Conservation (phyloP, 2,888 invertebrate genomes). For the Smittia aterrima region DNA sequence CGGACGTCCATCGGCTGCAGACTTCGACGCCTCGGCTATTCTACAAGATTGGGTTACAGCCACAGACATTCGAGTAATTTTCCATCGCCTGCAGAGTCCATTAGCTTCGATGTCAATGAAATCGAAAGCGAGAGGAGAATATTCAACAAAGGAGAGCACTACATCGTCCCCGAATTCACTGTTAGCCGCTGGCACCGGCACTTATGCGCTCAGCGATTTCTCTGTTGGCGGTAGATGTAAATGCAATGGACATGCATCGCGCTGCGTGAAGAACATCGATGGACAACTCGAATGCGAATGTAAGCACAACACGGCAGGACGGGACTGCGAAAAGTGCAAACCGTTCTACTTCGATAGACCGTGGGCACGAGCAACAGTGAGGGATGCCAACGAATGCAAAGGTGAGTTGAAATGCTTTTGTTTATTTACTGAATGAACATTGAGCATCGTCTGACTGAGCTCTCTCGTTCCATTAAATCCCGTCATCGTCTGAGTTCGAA, state of each 20-base stretch:
- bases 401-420: slow-evolving; percentile 63
- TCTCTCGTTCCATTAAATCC: neutral
- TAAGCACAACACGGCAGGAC: slow-evolving; percentile 96
- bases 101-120: slow-evolving; percentile 45
- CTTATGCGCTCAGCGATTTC: slow-evolving; percentile 95
- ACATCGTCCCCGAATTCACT: slow-evolving; percentile 47
- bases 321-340: slow-evolving; percentile 98
- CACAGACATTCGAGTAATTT: slow-evolving; percentile 91
- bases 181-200: slow-evolving; percentile 54
- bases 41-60: slow-evolving; percentile 99
- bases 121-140: slow-evolving; percentile 45
- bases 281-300: slow-evolving; percentile 90
- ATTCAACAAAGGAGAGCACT: slow-evolving; percentile 45
- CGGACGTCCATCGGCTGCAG: slow-evolving; percentile 89
- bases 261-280: slow-evolving; percentile 72
- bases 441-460: neutral
- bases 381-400: slow-evolving; percentile 97
- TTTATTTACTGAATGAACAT: neutral
- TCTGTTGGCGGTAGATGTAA: slow-evolving; percentile 98
- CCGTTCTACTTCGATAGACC: slow-evolving; percentile 98
- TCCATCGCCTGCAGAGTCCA: slow-evolving; percentile 83
- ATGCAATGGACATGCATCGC: slow-evolving; percentile 97
- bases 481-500: slow-evolving; percentile 2
- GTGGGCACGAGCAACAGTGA: slow-evolving; percentile 94
- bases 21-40: slow-evolving; percentile 93